Base-by-base conservation (phyloP, 2,797 vertebrate species). In the Tauraco hartlaubi region DNA sequence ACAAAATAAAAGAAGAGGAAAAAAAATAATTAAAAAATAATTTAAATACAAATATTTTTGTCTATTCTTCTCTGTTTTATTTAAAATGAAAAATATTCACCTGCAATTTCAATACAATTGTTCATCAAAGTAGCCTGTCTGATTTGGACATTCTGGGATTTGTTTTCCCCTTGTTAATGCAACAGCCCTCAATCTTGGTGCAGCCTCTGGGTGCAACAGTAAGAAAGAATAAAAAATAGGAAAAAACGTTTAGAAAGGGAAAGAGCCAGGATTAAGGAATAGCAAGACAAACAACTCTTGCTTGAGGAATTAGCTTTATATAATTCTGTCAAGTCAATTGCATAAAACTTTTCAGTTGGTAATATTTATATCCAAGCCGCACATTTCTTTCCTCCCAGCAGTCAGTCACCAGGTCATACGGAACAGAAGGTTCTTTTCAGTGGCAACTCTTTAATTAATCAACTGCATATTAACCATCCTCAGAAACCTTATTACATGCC, bases 281-380 rank as follows among this genome's bases (percentile, higher is more conserved):
- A 68, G 54, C 15, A 88, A 88, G 54, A 66, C 85, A 94, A 94
- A 46, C 18, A 88, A n/a, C n/a, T 48, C 49, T 91, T 92, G 77
- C 69, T 96, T 69, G 28, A 88, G 78, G 85, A 58, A 88, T 87
- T 90, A 94, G 18, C 22, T 76, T 90, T 92, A 83, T 91, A 63
- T 62, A 84, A 88, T 88, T 94, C 85, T 90, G 59, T 69, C 15
- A 14, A 88, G 69, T 44, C 85, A 78, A 71, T 23, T 84, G 51
- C 0, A 2, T 72, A 82, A 90, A 94, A 68, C 44, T 92, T 94
- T 85, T 58, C 54, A 56, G 31, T 20, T 86, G 20, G 55, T 46
- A 49, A 78, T 80, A 91, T 96, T 94, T 91, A 81, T 58, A 66
- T 91, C 58, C 28, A 59, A 90, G 58, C 21, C 46, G 90, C 51